A percentile compares a stretch with the other conserved stretches of the same genome.
phyloP scores from a whole-genome alignment of 2,797 vertebrate species.

The Trichosurus vulpecula region DNA sequence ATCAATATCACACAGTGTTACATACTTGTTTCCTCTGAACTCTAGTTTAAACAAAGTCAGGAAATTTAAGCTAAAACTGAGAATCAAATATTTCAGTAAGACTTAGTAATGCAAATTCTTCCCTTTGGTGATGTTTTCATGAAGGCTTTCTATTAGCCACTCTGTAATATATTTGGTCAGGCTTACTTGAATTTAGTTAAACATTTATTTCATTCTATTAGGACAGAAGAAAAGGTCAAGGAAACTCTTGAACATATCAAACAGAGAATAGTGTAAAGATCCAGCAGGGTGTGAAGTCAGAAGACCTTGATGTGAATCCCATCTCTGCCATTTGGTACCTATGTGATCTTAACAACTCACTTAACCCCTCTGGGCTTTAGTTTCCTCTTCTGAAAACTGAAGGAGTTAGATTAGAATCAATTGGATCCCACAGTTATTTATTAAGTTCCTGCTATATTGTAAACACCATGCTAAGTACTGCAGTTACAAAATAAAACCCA shows the following conservation, averaged over 20 bases:
- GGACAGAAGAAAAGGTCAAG: background rate
- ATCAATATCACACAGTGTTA: accelerated
- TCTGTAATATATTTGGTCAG: constrained; percentile 3
- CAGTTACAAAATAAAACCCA: background rate
- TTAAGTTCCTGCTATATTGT: background rate
- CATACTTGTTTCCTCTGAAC: background rate
- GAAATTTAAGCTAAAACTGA: background rate
- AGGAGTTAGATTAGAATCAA: background rate
- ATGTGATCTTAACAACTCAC: background rate
- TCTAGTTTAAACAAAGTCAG: constrained; percentile 34
- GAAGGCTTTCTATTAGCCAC: constrained; percentile 6
- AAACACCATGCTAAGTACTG: background rate
- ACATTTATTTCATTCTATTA: background rate
- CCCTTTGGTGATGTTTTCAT: background rate
- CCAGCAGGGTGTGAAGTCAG: background rate
- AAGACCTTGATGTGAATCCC: background rate
- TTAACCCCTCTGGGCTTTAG: background rate
- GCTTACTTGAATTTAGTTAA: background rate
- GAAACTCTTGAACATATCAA: background rate
- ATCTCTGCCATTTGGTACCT: background rate
- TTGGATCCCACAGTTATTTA: background rate
- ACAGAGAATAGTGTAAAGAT: background rate
- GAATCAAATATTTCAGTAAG: background rate
- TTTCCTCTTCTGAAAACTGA: background rate
- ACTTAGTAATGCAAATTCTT: background rate